Evolutionary conservation across 1,140 invertebrate genomes (phyloP).

Genomic region (Diuraphis noxia): DNA sequence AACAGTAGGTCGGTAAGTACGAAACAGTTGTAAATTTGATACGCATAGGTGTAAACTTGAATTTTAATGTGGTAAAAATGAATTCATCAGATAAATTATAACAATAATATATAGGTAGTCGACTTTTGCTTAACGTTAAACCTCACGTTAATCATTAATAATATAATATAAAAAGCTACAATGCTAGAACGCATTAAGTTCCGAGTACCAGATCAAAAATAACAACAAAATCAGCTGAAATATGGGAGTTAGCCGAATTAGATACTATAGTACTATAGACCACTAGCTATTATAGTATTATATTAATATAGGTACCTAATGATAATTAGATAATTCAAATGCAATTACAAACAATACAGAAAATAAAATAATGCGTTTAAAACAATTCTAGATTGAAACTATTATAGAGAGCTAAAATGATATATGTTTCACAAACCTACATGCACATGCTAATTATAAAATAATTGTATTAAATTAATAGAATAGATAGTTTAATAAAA

Average conservation of each 20-base stretch:
- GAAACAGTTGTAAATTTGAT: not conserved
- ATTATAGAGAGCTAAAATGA: too few species aligned
- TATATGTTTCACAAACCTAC: too few species aligned
- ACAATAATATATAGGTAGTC: not conserved
- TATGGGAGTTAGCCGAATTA: too few species aligned
- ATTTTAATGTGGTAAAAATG: not conserved
- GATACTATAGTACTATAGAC: too few species aligned
- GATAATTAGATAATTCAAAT: not conserved
- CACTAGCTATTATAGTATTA: not conserved
- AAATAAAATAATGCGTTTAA: not conserved
- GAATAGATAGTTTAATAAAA: too few species aligned
- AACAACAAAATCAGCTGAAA: not conserved
- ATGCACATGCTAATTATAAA: too few species aligned
- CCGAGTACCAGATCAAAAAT: not conserved
- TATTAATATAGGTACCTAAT: not conserved
- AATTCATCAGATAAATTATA: not conserved
- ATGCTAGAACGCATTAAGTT: not conserved
- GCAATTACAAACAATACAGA: not conserved
- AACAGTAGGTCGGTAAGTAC: too few species aligned
- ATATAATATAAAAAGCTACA: not conserved
- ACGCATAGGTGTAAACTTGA: not conserved
- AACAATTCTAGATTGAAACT: not conserved
- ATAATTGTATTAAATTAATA: too few species aligned
- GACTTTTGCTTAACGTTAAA: not conserved
- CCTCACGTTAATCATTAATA: not conserved